Conservation (phyloP, 1,140 invertebrate genomes). For the Aplysia californica region DNA sequence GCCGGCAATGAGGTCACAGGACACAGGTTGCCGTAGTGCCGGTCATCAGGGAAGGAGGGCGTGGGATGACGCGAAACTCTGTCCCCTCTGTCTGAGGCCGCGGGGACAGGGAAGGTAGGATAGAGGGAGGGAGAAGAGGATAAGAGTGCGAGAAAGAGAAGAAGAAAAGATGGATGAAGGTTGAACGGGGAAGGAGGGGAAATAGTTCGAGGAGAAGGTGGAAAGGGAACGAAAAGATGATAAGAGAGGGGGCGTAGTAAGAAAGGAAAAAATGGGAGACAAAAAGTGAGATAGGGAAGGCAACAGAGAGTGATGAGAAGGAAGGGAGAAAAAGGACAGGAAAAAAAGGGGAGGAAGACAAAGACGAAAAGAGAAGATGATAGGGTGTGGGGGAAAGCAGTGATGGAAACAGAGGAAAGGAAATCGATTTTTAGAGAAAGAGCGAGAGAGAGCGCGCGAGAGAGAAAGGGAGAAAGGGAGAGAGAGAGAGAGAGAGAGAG, state of each 20-base stretch:
- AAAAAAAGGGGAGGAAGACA: background rate
- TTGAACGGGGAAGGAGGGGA: background rate
- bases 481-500: background rate
- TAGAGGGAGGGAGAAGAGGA: background rate
- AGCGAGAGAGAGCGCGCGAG: slow-evolving; percentile 1
- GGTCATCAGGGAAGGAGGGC: background rate
- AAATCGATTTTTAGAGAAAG: background rate
- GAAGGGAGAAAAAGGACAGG: background rate
- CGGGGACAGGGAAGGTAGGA: background rate
- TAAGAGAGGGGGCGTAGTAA: background rate
- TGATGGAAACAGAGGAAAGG: background rate
- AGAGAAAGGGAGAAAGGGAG: slow-evolving; percentile 1
- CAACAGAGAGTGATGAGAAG: background rate
- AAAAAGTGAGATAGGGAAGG: slow-evolving; percentile 1
- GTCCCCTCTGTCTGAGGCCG: no score
- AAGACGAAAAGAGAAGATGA: background rate
- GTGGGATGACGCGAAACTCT: no score
- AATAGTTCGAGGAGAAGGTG: background rate
- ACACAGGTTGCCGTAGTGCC: background rate
- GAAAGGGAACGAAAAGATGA: background rate
- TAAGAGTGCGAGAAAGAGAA: background rate
- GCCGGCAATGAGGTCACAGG: background rate
- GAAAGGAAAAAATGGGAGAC: background rate
- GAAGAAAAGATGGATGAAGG: background rate
- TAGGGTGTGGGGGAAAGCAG: background rate